Percentiles rank a stretch among this genome's conserved stretches.
Evolutionary conservation across 2,113 vertebrate genomes (phyloP).

Genomic region (Prinia subflava): DNA sequence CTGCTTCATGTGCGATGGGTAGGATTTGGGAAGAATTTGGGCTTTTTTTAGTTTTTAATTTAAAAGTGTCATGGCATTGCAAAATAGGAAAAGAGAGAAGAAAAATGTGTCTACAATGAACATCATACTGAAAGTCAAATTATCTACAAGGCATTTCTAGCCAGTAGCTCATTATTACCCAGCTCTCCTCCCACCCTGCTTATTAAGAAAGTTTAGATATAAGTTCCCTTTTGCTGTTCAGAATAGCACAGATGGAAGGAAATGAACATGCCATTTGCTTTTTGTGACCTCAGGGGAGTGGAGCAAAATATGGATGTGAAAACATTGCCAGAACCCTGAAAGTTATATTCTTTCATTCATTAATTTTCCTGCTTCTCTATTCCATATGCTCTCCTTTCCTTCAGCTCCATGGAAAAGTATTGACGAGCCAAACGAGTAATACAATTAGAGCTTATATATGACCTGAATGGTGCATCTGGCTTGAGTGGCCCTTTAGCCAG

Average conservation of each 20-base stretch:
- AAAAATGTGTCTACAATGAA: neutral
- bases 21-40: neutral
- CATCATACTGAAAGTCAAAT: neutral
- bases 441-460: slow-evolving; percentile 49
- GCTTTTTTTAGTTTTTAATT: neutral
- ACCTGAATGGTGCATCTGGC: neutral
- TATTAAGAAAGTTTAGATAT: slow-evolving; percentile 55
- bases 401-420: slow-evolving; percentile 45
- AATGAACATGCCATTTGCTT: slow-evolving; percentile 67
- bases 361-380: slow-evolving; percentile 56
- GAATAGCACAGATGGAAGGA: slow-evolving; percentile 63
- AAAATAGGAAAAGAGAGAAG: neutral
- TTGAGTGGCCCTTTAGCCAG: neutral
- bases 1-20: neutral
- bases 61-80: neutral
- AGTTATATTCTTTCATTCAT: slow-evolving; percentile 59
- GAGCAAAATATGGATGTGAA: slow-evolving; percentile 58
- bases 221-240: slow-evolving; percentile 27
- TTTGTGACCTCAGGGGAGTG: slow-evolving; percentile 48
- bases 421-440: slow-evolving; percentile 52
- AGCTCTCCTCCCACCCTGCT: neutral
- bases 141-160: neutral
- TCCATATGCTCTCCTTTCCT: slow-evolving; percentile 53
- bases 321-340: slow-evolving; percentile 57
- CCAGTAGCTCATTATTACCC: slow-evolving; percentile 43